Percentiles rank a stretch among this genome's conserved stretches.
phyloP scores from a whole-genome alignment of 2,888 invertebrate genomes.

The Mystacides longicornis region DNA sequence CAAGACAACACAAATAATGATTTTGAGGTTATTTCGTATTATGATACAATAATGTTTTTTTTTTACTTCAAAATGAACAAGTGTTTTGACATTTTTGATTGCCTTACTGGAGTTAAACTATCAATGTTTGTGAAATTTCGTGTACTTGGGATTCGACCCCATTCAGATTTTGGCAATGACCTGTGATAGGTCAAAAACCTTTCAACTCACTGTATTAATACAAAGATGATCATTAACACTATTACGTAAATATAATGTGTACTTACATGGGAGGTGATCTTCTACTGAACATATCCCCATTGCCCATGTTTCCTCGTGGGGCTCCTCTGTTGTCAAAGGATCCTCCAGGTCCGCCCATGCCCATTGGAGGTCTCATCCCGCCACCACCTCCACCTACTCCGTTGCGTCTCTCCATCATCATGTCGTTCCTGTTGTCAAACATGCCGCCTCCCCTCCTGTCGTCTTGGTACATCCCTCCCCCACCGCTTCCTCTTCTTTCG shows the following conservation, averaged over 20 bases:
- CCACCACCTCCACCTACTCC: constrained; percentile 28
- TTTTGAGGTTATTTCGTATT: too few relatives aligned
- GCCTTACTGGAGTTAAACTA: too few relatives aligned
- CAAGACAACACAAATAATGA: too few relatives aligned
- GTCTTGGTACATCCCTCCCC: constrained; percentile 33
- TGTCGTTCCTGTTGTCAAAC: constrained; percentile 40
- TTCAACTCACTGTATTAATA: too few relatives aligned
- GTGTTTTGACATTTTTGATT: too few relatives aligned
- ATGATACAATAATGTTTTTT: too few relatives aligned
- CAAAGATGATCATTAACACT: too few relatives aligned
- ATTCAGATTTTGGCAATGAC: too few relatives aligned
- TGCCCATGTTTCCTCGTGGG: constrained; percentile 35
- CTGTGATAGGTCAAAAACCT: neutral
- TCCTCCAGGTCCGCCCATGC: constrained; percentile 35
- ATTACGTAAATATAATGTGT: too few relatives aligned
- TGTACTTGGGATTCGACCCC: too few relatives aligned
- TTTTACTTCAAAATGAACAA: too few relatives aligned
- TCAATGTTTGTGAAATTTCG: too few relatives aligned
- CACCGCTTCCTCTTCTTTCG: constrained; percentile 32
- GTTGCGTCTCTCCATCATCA: constrained; percentile 36
- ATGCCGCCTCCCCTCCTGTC: constrained; percentile 34
- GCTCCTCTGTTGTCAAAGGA: constrained; percentile 38
- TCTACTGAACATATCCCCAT: constrained; percentile 47
- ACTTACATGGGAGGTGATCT: constrained; percentile 33
- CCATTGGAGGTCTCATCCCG: constrained; percentile 31